Conservation (phyloP, 1,140 invertebrate genomes). For the Anastatus disparis region DNA sequence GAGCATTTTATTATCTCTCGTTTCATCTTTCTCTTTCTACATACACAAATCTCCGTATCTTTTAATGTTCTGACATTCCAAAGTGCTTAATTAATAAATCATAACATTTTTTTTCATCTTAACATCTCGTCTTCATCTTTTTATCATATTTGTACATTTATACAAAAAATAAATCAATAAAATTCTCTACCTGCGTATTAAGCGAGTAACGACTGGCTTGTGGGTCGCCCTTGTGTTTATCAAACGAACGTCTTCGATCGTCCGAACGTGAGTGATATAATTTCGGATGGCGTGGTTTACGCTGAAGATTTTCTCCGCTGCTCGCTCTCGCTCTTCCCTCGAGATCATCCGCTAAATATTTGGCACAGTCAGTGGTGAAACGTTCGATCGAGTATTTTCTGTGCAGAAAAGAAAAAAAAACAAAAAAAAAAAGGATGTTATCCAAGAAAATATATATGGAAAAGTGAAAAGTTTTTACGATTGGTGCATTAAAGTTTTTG, state of each 20-base stretch:
- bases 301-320: slow-evolving; percentile 54
- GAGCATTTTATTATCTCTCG: no score
- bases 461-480: not conserved
- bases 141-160: no score
- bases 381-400: slow-evolving; percentile 58
- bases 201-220: slow-evolving; percentile 60
- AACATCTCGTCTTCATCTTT: no score
- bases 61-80: no score
- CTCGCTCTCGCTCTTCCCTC: slow-evolving; percentile 55
- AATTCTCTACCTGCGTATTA: slow-evolving; percentile 49
- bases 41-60: no score
- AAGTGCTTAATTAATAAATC: no score
- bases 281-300: slow-evolving; percentile 54
- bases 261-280: slow-evolving; percentile 63
- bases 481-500: not conserved
- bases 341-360: slow-evolving; percentile 53
- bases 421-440: no score
- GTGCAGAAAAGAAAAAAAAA: not conserved
- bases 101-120: no score
- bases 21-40: no score
- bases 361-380: slow-evolving; percentile 56
- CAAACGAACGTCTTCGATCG: slow-evolving; percentile 61
- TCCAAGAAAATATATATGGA: not conserved
- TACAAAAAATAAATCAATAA: not conserved
- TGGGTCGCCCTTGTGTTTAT: slow-evolving; percentile 55